A percentile compares a stretch with the other conserved stretches of the same genome.
These are phyloP conservation scores for Metalampra italica DNA, from an alignment of 2,888 invertebrate species.

Conservation along the genomic window DNA sequence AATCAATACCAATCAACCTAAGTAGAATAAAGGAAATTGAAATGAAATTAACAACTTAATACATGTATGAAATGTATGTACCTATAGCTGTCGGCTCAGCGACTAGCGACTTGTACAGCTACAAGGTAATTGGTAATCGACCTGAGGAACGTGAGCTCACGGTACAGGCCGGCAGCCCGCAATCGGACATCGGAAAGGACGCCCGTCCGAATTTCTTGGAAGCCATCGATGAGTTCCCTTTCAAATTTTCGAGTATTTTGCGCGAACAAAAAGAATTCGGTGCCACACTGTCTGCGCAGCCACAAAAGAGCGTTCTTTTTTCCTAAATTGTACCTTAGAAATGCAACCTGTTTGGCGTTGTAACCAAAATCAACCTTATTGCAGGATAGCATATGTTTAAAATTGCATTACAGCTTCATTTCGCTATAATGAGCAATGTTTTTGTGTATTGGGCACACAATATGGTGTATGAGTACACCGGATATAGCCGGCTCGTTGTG, in stretches of 20 bases:
- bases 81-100: too few species aligned
- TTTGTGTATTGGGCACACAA: conserved; percentile 61
- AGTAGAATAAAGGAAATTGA: not conserved
- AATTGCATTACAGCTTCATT: conserved; percentile 24
- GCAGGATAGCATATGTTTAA: conserved; percentile 26
- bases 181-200: not conserved
- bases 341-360: conserved; percentile 43
- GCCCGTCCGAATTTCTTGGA: conserved; percentile 52
- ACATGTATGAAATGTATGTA: conserved; percentile 3
- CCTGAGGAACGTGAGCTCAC: conserved; percentile 3
- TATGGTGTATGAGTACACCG: conserved; percentile 57
- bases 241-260: conserved; percentile 49
- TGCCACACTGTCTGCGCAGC: conserved; percentile 70
- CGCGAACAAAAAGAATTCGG: conserved; percentile 65
- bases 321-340: conserved; percentile 61
- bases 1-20: too few species aligned
- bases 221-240: conserved; percentile 48
- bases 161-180: not conserved
- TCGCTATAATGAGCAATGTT: conserved; percentile 56
- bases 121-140: conserved; percentile 9
- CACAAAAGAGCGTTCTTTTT: conserved; percentile 65
- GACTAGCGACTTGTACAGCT: too few species aligned
- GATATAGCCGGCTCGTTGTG: conserved; percentile 58
- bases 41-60: conserved; percentile 13
- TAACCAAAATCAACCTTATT: conserved; percentile 39